Evolutionary conservation across 2,888 invertebrate genomes (phyloP).

Genomic region (Cyclophora albipunctata): DNA sequence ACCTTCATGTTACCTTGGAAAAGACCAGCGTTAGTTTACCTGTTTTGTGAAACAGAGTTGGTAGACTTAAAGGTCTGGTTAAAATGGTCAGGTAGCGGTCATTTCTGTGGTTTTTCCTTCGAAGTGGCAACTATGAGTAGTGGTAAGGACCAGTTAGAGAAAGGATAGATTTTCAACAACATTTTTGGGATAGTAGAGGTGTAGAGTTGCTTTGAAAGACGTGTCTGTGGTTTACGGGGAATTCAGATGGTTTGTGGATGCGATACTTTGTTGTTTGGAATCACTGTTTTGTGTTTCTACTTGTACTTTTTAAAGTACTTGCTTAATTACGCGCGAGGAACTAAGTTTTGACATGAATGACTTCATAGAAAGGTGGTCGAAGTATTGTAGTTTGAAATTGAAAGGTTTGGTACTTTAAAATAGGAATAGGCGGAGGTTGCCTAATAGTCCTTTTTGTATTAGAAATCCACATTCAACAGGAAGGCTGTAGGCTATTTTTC

Average conservation of each 20-base stretch:
- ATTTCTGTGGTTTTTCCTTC: constrained; percentile 18
- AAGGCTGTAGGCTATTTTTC: no score
- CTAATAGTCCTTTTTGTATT: no score
- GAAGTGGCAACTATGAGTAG: constrained; percentile 41
- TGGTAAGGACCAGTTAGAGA: constrained; percentile 50
- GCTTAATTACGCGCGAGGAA: no score
- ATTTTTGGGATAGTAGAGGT: constrained; percentile 55
- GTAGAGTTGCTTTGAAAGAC: constrained; percentile 37
- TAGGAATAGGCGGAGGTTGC: no score
- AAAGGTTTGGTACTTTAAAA: no score
- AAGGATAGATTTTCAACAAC: constrained; percentile 43
- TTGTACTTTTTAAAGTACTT: no score
- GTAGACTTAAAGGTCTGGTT: constrained; percentile 11
- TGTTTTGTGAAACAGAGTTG: constrained; percentile 3
- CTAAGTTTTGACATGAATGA: no score
- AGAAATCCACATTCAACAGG: no score
- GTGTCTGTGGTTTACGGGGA: constrained; percentile 21
- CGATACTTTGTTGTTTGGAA: constrained; percentile 3
- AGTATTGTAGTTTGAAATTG: no score
- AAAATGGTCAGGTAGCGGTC: constrained; percentile 12
- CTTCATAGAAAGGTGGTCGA: no score
- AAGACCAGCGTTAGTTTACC: constrained; percentile 1
- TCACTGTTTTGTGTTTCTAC: not conserved
- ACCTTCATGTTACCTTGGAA: constrained; percentile 20
- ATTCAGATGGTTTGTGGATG: constrained; percentile 6